Conservation (phyloP, 1,140 invertebrate species). For the Drosophila kikkawai region DNA sequence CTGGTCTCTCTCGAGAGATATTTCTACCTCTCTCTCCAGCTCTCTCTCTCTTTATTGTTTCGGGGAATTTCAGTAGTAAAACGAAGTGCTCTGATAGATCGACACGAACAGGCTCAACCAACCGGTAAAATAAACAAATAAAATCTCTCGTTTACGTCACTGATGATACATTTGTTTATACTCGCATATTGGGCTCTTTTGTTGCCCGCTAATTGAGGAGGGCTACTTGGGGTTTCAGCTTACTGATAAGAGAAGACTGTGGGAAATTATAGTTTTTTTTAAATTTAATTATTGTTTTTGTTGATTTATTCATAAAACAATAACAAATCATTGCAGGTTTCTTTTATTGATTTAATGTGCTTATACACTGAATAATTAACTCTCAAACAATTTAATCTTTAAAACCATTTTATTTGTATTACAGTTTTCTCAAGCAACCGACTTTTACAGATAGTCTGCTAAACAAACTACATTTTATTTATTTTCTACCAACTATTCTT, state of each 20-base stretch:
- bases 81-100: constrained; percentile 15
- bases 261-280: neutral
- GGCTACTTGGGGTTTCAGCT: neutral
- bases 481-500: neutral
- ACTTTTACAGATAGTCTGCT: neutral
- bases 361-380: neutral
- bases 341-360: too few relatives aligned
- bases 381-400: neutral
- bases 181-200: neutral
- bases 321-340: too few relatives aligned
- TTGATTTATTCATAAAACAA: too few relatives aligned
- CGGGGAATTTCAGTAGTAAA: constrained; percentile 51
- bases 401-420: neutral
- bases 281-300: too few relatives aligned
- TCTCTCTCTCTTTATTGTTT: neutral
- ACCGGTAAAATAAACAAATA: neutral
- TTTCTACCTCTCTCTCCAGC: neutral
- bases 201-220: neutral
- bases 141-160: constrained; percentile 20
- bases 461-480: neutral
- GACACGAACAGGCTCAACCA: neutral
- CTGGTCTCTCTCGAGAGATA: constrained; percentile 3
- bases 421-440: neutral
- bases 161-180: constrained; percentile 27
- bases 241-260: neutral